Evolutionary conservation across 2,888 invertebrate genomes (phyloP).

Genomic region (Dyspetes luteomarginatus): DNA sequence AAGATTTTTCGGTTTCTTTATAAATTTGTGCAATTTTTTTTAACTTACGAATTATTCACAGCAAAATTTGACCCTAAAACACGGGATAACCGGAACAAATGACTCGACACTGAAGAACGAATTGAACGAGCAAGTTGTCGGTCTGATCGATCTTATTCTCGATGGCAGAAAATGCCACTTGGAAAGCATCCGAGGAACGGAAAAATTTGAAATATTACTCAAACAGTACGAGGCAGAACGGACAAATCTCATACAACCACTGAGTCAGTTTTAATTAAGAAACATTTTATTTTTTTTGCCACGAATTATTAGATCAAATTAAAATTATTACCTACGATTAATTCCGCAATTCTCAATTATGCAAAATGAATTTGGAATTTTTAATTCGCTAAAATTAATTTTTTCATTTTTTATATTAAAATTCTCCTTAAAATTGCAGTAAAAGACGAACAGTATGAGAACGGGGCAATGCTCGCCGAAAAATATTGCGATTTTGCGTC

Average conservation of each 20-base stretch:
- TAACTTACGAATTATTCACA: constrained; percentile 60
- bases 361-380: no score
- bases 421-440: constrained; percentile 81
- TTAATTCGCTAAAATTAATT: no score
- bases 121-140: constrained; percentile 89
- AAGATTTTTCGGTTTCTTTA: background rate
- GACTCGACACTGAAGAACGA: constrained; percentile 85
- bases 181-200: constrained; percentile 87
- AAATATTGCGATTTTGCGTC: constrained; percentile 95
- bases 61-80: constrained; percentile 80
- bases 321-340: constrained; percentile 16
- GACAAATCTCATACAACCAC: constrained; percentile 87
- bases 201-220: constrained; percentile 85
- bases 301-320: background rate
- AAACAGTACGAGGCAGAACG: constrained; percentile 89
- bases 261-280: constrained; percentile 86
- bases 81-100: constrained; percentile 85
- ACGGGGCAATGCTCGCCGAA: constrained; percentile 93
- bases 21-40: background rate
- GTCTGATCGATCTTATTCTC: constrained; percentile 89
- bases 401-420: background rate
- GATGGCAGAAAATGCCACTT: constrained; percentile 90
- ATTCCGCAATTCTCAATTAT: no score
- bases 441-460: constrained; percentile 90
- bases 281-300: no score